Evolutionary conservation across 2,888 invertebrate species (phyloP), one percentile per base, ranked within the genome.

Genomic region (Nudaria mundana): DNA sequence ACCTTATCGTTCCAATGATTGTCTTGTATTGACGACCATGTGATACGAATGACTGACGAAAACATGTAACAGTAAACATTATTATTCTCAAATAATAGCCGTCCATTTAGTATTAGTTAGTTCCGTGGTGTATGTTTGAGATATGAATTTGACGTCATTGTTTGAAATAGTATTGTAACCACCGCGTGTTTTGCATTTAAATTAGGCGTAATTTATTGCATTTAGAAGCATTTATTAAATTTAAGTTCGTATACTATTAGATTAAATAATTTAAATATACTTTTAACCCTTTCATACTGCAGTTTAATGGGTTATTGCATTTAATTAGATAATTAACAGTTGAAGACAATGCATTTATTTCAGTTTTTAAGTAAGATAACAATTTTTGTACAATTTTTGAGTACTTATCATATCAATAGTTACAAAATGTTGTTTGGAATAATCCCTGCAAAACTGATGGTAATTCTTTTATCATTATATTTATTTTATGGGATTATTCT

Each of bases 151-250:
- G 43, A 49, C 56, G 62, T 62, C 62, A 55, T 52, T 55, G 56
- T 59, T 63, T 58, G 56, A 60, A 63, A 69, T 65, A 70, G 63
- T 64, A 59, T 70, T 75, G 66, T 81, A 77, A 86, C 86, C 87
- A 86, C 86, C 87, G 86, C 77, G 78, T 74, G 71, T 76, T 72
- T 74, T 75, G 76, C 71, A 76, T 81, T 81, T 79, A 81, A 71
- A 74, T 75, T 75, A 77, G 72, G 55, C 61, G 69, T 81, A 81
- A 79, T 72, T 71, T 71, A 80, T 81, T 81, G 82, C 83, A 84
- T 85, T 84, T 85, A 77, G 60, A 73, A 78, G 81, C 83, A 83
- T 84, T 70, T 66, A 68, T 56, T 66, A 62, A 44, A 50, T 41
- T 46, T 64, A 67, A 52, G 61, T 56, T 58, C 56, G 37, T 49